phyloP scores from a whole-genome alignment of 2,888 invertebrate genomes.

The Stenodema calcarata region DNA sequence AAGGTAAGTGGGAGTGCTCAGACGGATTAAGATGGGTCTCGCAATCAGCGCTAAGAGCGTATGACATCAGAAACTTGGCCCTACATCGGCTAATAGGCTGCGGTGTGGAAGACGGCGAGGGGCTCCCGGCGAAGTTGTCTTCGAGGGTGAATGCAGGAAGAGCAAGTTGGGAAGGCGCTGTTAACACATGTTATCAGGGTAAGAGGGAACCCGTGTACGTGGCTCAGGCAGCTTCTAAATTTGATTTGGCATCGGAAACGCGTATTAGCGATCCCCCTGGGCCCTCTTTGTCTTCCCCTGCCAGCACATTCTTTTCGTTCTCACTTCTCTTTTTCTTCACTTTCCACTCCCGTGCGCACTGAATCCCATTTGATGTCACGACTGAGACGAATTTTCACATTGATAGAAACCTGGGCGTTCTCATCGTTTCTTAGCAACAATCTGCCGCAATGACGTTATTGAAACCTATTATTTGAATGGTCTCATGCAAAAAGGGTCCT shows the following conservation, averaged over 20 bases:
- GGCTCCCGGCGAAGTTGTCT: slow-evolving; percentile 20
- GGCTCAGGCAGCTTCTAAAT: slow-evolving; percentile 49
- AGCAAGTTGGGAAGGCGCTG: slow-evolving; percentile 10
- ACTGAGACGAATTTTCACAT: too few relatives aligned
- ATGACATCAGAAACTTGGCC: slow-evolving; percentile 18
- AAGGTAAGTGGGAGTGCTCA: slow-evolving; percentile 5
- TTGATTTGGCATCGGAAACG: slow-evolving; percentile 48
- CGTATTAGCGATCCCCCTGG: slow-evolving; percentile 46
- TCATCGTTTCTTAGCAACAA: too few relatives aligned
- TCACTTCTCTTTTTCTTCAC: neutral
- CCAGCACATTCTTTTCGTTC: neutral
- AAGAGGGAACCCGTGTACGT: slow-evolving; percentile 50
- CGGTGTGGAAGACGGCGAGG: neutral
- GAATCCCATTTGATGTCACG: neutral
- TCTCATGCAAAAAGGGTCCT: too few relatives aligned
- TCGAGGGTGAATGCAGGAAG: slow-evolving; percentile 5
- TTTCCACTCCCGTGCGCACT: neutral
- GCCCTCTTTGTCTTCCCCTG: slow-evolving; percentile 29
- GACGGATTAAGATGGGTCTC: slow-evolving; percentile 15
- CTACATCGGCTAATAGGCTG: slow-evolving; percentile 27
- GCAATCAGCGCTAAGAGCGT: slow-evolving; percentile 38
- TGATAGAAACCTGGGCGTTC: too few relatives aligned
- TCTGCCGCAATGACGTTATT: too few relatives aligned
- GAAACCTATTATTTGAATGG: too few relatives aligned
- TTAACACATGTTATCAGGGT: slow-evolving; percentile 50